phyloP scores from a whole-genome alignment of 92 coral and sea anemone species.

The Parazoanthus swiftii region DNA sequence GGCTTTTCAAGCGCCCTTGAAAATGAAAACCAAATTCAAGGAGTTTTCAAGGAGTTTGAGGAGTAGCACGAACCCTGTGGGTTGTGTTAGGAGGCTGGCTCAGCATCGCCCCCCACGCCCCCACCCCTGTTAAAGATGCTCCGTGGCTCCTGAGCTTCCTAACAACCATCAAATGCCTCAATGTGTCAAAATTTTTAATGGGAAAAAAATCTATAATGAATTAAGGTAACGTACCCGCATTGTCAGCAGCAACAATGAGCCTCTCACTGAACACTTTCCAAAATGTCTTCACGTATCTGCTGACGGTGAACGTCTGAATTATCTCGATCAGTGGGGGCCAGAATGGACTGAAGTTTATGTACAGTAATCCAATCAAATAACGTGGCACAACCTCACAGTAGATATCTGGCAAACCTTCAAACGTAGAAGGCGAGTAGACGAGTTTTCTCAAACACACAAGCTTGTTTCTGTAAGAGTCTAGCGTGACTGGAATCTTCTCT shows the following conservation, averaged over 20 bases:
- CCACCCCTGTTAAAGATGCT: no score
- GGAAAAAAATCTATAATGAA: no score
- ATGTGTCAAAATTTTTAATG: no score
- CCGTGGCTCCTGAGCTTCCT: no score
- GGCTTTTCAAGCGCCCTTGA: no score
- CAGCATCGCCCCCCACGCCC: no score
- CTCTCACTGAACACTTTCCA: conserved; percentile 78
- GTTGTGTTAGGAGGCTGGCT: no score
- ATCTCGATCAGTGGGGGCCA: conserved; percentile 87
- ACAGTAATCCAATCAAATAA: conserved; percentile 77
- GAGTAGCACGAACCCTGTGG: no score
- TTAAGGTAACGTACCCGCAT: conserved; percentile 61
- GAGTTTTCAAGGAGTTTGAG: no score
- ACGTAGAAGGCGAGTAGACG: conserved; percentile 54
- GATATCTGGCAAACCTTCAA: conserved; percentile 58
- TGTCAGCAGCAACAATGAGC: conserved; percentile 56
- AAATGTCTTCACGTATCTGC: conserved; percentile 64
- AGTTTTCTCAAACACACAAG: conserved; percentile 80
- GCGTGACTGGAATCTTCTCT: conserved; percentile 68
- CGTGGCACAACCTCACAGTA: conserved; percentile 64
- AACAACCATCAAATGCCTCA: no score
- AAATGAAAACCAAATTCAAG: no score
- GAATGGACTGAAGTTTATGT: conserved; percentile 81
- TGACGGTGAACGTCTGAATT: conserved; percentile 63
- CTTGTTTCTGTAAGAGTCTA: conserved; percentile 81